These are phyloP conservation scores for Eristalinus aeneus DNA, from an alignment of 2,888 invertebrate species.

Conservation along the genomic window DNA sequence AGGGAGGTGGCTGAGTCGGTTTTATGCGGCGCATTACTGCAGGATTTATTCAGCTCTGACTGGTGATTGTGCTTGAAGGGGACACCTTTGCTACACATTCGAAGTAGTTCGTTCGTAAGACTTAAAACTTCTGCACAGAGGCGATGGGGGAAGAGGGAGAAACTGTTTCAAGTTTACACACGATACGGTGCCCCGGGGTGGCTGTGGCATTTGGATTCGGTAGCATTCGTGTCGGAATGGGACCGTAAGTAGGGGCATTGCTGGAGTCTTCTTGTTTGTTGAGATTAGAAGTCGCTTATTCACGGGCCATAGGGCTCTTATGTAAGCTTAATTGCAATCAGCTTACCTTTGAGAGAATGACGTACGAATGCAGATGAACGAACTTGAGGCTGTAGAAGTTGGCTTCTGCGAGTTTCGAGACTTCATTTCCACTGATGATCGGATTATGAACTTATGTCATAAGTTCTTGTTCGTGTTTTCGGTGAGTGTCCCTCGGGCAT, in stretches of 20 bases:
- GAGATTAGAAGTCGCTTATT: not conserved
- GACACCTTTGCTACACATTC: conserved; percentile 27
- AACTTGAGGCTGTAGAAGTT: not conserved
- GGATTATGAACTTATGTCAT: not conserved
- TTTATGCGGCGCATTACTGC: not conserved
- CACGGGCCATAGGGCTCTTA: not conserved
- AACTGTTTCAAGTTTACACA: conserved; percentile 13
- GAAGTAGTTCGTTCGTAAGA: conserved; percentile 10
- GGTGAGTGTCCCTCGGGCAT: not conserved
- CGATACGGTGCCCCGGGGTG: conserved; percentile 1
- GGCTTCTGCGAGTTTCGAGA: not conserved
- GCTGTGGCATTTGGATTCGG: not conserved
- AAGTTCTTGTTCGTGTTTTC: not conserved
- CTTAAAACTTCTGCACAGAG: conserved; percentile 6
- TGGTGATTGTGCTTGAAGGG: not conserved
- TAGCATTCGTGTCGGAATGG: not conserved
- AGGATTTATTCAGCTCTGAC: conserved; percentile 1
- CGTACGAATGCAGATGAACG: not conserved
- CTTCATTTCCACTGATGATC: not conserved
- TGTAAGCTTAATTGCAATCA: not conserved
- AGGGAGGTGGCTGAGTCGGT: not conserved
- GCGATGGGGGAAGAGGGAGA: not conserved
- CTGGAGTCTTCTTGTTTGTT: not conserved
- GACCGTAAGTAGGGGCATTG: not conserved
- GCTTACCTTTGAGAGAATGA: not conserved